These are phyloP conservation scores for Myotis davidii DNA, from an alignment of 2,113 vertebrate species.

Conservation along the genomic window DNA sequence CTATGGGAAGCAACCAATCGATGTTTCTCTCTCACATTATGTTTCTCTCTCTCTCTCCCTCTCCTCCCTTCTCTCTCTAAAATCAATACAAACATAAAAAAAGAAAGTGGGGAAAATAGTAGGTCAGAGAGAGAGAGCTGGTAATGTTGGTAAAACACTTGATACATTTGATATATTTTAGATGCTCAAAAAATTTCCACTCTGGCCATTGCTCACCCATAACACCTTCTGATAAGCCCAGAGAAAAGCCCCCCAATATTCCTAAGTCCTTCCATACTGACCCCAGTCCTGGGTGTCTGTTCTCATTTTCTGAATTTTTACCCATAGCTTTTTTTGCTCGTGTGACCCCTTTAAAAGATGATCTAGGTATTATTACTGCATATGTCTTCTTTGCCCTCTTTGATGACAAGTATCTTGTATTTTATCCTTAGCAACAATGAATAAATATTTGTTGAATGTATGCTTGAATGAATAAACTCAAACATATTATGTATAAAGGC, in stretches of 20 bases:
- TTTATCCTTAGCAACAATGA: not conserved
- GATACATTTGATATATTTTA: not conserved
- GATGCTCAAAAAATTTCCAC: not conserved
- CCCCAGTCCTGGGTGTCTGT: not conserved
- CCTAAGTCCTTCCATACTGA: not conserved
- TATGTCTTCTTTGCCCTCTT: not conserved
- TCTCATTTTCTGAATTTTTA: not conserved
- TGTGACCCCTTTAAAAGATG: not conserved
- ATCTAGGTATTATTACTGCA: not conserved
- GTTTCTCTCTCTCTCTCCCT: no score
- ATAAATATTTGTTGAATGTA: not conserved
- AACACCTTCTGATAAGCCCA: not conserved
- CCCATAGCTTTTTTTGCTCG: not conserved
- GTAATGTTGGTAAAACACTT: not conserved
- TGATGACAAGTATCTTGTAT: not conserved
- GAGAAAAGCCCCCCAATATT: not conserved
- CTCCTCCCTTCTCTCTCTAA: no score
- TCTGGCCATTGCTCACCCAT: not conserved
- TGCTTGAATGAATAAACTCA: not conserved
- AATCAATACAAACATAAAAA: no score
- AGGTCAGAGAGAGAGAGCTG: not conserved
- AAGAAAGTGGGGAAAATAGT: not conserved
- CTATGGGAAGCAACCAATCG: no score
- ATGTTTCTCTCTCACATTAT: no score
- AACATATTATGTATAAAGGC: not conserved